A percentile compares a stretch with the other conserved stretches of the same genome.
phyloP scores from a whole-genome alignment of 37 sponge, comb jelly and placozoan species.

The Bolinopsis microptera region DNA sequence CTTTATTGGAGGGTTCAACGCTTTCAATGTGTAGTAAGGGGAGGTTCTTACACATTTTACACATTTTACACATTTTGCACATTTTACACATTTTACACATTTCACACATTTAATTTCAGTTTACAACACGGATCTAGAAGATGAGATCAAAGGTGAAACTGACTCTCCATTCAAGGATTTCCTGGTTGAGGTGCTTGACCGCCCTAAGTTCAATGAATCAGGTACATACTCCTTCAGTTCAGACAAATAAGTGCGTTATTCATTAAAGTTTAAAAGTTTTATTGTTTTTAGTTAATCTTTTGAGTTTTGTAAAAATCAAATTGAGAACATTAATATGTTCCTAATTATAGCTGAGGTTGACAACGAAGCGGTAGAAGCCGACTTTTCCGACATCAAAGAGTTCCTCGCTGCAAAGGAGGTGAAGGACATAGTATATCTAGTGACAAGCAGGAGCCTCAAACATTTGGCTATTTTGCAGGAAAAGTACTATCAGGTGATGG shows the following conservation, averaged over 20 bases:
- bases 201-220: conserved; percentile 32
- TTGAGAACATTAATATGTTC: no score
- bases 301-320: no score
- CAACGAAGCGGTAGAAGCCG: not conserved
- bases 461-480: conserved; percentile 4
- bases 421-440: not conserved
- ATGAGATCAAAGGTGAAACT: conserved; percentile 13
- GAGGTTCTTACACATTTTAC: no score
- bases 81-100: no score
- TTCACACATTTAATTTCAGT: no score
- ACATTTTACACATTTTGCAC: no score
- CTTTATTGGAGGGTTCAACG: no score
- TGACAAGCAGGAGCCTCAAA: not conserved
- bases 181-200: conserved; percentile 16
- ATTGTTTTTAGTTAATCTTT: no score
- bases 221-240: not conserved
- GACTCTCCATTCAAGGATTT: not conserved
- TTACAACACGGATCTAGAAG: not conserved
- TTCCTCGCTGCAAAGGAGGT: not conserved
- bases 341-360: not conserved
- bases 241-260: no score
- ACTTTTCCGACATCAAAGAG: not conserved
- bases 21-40: no score
- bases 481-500: conserved; percentile 4
- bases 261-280: no score